phyloP scores from a whole-genome alignment of 2,113 vertebrate species.

The Cochlearius cochlearius region DNA sequence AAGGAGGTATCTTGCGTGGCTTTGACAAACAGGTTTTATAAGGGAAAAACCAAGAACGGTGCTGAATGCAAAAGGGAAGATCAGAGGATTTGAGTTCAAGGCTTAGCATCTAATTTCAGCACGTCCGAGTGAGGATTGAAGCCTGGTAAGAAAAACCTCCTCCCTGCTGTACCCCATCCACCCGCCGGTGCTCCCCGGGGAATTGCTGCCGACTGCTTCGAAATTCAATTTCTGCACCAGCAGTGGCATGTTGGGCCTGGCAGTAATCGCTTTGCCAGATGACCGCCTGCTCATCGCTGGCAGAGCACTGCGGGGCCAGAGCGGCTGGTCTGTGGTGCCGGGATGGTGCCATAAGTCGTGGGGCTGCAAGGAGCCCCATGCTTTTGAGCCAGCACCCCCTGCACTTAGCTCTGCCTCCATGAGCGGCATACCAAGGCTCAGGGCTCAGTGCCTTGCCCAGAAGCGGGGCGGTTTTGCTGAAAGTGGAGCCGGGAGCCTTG shows the following conservation, averaged over 20 bases:
- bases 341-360: neutral
- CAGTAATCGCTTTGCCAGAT: neutral
- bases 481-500: neutral
- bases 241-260: neutral
- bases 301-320: neutral
- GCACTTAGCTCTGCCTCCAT: neutral
- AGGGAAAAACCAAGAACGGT: neutral
- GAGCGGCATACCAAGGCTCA: neutral
- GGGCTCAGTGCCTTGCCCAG: neutral
- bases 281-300: neutral
- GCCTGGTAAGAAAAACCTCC: neutral
- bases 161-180: neutral
- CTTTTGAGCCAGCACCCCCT: neutral
- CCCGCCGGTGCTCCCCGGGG: fast-evolving
- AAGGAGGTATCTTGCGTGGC: neutral
- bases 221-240: neutral
- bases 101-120: neutral
- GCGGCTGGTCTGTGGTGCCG: fast-evolving
- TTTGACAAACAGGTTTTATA: neutral
- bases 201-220: neutral
- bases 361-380: neutral
- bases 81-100: neutral
- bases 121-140: neutral
- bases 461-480: neutral
- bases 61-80: neutral